Evolutionary conservation across 1,140 invertebrate genomes (phyloP), one percentile per base, ranked within the genome.

Genomic region (Anoplophora glabripennis): DNA sequence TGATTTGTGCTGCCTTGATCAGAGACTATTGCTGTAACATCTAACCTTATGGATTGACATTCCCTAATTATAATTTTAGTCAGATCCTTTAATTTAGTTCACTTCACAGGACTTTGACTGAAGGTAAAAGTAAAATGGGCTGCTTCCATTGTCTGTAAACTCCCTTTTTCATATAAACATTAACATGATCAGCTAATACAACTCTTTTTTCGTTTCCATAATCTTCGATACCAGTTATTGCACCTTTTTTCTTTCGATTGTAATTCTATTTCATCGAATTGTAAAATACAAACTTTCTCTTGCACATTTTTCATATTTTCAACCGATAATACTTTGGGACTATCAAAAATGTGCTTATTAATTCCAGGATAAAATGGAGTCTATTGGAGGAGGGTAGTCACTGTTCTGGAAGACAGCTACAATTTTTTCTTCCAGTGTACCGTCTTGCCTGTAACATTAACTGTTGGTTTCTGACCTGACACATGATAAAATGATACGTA

Each of bases 161-260:
- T 0, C 69, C 21, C 21, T 28, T 52, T 3, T 71, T 33, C 67
- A 75, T 72, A 46, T 70, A 74, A 10, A 74, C 72, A 49, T 63
- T 63, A 0, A 64, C 70, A 60, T 73, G 67, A 41, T 74, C 61
- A 7, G 70, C 72, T 53, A 63, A 64, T 28, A 59, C 47, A 38
- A 35, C 4, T 42, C 17, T 18, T 21, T 3, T 45, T 17, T 53
- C 21, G 17, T 52, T 15, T 14, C 69, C 72, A 57, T 66, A 63
- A 35, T 57, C 49, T 10, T 69, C 57, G 36, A 72, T 62, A 0
- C 70, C 72, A 40, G 49, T 57, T 37, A 62, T 53, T 9, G 21
- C 7, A 28, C 56, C 40, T 12, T 17, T 11, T 42, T 54, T 17
- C 11, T 28, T 10, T 17, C 7, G 42, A 17, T 14, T 52, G 15